Percentiles rank a stretch among this genome's conserved stretches.
Conservation (phyloP, 2,888 invertebrate genomes). For the Psylliodes chrysocephalus region DNA sequence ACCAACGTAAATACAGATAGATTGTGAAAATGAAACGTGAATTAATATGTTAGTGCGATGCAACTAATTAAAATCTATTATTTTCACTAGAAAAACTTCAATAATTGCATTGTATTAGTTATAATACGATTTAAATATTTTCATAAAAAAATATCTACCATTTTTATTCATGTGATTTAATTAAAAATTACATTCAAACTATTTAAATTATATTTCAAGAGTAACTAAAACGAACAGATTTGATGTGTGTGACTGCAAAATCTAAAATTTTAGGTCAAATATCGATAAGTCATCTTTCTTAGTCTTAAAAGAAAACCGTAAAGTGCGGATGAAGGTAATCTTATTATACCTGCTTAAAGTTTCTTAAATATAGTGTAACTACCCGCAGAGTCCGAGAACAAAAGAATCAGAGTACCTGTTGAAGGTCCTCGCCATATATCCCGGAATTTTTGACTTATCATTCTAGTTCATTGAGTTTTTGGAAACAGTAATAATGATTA, state of each 20-base stretch:
- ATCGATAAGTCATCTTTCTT: constrained; percentile 25
- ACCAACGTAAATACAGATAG: no score
- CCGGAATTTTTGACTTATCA: constrained; percentile 20
- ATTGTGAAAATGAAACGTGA: no score
- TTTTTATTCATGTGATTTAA: no score
- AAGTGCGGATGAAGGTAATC: constrained; percentile 44
- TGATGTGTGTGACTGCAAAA: constrained; percentile 13
- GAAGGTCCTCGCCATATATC: constrained; percentile 34
- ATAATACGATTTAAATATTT: no score
- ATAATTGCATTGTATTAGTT: no score
- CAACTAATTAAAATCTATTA: no score
- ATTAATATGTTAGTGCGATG: no score
- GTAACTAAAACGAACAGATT: not conserved
- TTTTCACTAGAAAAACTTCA: no score
- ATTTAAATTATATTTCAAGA: no score
- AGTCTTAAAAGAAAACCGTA: constrained; percentile 39
- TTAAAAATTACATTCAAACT: not conserved
- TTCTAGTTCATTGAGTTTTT: constrained; percentile 8
- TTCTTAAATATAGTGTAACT: constrained; percentile 37
- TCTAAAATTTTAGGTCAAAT: constrained; percentile 28
- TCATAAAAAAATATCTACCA: not conserved
- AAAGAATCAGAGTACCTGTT: constrained; percentile 46
- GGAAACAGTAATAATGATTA: constrained; percentile 26
- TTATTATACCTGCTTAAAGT: constrained; percentile 41
- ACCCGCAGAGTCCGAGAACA: constrained; percentile 40